These are phyloP conservation scores for Aeoliscus strigatus DNA, from an alignment of 2,797 vertebrate species.

Conservation along the genomic window DNA sequence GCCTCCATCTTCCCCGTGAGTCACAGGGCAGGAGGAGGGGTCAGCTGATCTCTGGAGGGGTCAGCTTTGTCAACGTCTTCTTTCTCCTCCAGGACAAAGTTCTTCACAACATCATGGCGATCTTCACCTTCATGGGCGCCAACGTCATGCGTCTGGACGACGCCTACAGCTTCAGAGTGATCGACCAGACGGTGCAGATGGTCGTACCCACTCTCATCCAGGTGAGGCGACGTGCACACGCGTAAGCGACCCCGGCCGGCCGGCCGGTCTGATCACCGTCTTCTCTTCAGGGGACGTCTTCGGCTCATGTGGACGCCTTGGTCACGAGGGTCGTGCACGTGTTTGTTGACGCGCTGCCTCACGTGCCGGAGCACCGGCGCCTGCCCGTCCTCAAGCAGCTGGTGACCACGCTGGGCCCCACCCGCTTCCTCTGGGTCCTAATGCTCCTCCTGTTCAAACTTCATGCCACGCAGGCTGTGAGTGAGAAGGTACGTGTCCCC, in stretches of 20 bases:
- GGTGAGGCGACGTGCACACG: constrained; percentile 76
- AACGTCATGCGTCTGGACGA: constrained; percentile 93
- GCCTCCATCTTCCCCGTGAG: constrained; percentile 92
- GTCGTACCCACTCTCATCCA: constrained; percentile 91
- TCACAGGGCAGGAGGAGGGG: too few species aligned
- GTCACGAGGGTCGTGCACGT: constrained; percentile 83
- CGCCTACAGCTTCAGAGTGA: constrained; percentile 93
- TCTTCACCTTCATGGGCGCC: constrained; percentile 98
- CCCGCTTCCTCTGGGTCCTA: constrained; percentile 89
- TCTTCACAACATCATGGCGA: constrained; percentile 97
- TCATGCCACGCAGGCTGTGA: constrained; percentile 77
- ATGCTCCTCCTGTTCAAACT: constrained; percentile 87
- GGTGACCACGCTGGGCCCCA: constrained; percentile 77
- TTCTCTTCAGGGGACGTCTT: constrained; percentile 59
- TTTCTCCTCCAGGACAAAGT: constrained; percentile 88
- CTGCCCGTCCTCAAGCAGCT: constrained; percentile 85
- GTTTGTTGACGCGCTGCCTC: constrained; percentile 90
- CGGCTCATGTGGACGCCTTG: constrained; percentile 59
- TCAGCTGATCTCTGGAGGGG: too few species aligned
- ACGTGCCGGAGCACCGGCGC: constrained; percentile 89
- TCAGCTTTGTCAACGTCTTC: too few species aligned
- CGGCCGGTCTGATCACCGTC: too few species aligned
- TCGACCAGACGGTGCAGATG: constrained; percentile 90
- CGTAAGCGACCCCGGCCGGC: too few species aligned
- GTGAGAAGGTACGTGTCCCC: constrained; percentile 90